Evolutionary conservation across 1,140 invertebrate genomes (phyloP).

Genomic region (Holotrichia oblita): DNA sequence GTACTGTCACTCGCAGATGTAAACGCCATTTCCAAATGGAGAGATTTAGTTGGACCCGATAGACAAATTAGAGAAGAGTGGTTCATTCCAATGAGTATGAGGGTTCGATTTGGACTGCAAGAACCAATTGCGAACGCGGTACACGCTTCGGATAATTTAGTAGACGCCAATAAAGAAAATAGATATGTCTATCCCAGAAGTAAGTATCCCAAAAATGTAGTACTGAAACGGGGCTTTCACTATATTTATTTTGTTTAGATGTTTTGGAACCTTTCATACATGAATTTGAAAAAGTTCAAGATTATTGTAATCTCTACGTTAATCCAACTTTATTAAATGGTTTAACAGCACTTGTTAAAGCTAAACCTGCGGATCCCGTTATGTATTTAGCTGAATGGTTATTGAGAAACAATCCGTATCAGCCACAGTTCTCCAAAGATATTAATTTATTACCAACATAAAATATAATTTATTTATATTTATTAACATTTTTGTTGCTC

Average conservation of each 20-base stretch:
- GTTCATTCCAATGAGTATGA: constrained; percentile 76
- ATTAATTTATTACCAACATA: constrained; percentile 59
- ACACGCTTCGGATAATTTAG: constrained; percentile 80
- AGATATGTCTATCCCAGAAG: constrained; percentile 88
- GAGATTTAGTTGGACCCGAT: constrained; percentile 73
- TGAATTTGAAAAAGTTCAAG: constrained; percentile 65
- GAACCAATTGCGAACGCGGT: constrained; percentile 72
- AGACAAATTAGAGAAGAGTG: constrained; percentile 69
- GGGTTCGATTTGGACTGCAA: constrained; percentile 73
- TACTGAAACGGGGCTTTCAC: background rate
- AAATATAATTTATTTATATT: constrained; percentile 33
- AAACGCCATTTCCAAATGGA: constrained; percentile 77
- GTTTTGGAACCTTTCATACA: constrained; percentile 68
- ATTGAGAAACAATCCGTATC: constrained; percentile 78
- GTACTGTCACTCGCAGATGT: constrained; percentile 73
- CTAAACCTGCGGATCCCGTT: constrained; percentile 78
- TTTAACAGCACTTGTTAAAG: constrained; percentile 73
- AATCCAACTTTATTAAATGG: constrained; percentile 73
- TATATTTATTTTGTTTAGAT: constrained; percentile 62
- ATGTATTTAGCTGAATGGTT: constrained; percentile 83
- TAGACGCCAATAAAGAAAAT: constrained; percentile 83
- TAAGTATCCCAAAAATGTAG: constrained; percentile 58
- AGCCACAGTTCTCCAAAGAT: constrained; percentile 65
- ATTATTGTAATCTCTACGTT: constrained; percentile 74
- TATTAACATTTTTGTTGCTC: background rate